Base-by-base conservation (phyloP, 2,888 invertebrate species). In the Hipparchia sbordonii region DNA sequence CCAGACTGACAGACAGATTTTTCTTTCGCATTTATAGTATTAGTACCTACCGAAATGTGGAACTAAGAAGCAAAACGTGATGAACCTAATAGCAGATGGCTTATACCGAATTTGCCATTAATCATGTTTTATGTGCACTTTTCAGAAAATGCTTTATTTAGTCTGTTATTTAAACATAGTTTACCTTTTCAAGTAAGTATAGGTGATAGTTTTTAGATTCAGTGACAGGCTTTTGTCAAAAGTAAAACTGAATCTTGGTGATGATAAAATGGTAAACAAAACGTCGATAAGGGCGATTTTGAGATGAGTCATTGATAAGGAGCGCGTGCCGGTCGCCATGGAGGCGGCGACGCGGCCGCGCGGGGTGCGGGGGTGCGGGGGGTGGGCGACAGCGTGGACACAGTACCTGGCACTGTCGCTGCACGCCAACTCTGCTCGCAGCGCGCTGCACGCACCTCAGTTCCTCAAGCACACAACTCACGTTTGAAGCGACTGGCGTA, bases 331-430 rank as follows among this genome's bases (percentile, higher is more conserved):
- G 82, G 81, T 78, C 81, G 80, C 80, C 81, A 78, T 71, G 78
- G 82, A 78, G 80, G 81, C 79, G 79, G 83, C 78, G 84, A 77
- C 80, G 82, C 79, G 78, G 73, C 79, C 76, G 79, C 3, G 74
- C 79, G 82, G 79, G 76, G 80, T 79, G 79, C 59, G 77, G 71
- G 79, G 46, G 59, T 52, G 77, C 78, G 79, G 77, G 75, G 80
- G 76, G 76, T 78, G 76, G 73, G 74, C 76, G 79, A 80, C 81
- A 79, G 80, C 82, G 81, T 80, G 80, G 82, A 86, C 82, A 84
- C 88, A 86, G 90, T 92, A 92, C 92, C 92, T 92, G 89, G 84
- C 87, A 84, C 84, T 87, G 87, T 84, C 83, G 88, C 86, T 86
- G 89, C 86, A 85, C 67, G 57, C 85, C 89, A 84, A 85, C 87